A percentile compares a stretch with the other conserved stretches of the same genome.
These are phyloP conservation scores for Mirza zaza DNA, from an alignment of 2,113 vertebrate species.

Conservation along the genomic window DNA sequence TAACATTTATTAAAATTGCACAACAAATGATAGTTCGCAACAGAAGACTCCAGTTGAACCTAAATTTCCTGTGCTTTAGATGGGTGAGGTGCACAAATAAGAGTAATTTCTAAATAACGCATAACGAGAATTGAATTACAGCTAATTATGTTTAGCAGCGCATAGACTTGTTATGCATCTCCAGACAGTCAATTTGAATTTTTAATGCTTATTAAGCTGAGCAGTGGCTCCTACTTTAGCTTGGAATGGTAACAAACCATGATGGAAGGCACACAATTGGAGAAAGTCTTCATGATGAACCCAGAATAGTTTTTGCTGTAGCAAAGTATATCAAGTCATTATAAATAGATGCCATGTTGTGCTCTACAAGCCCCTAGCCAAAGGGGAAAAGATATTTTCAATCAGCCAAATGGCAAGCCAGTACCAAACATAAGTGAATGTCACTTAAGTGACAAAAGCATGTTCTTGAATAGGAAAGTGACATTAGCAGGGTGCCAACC, in stretches of 20 bases:
- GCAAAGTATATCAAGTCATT: neutral
- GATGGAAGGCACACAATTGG: neutral
- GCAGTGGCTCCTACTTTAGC: neutral
- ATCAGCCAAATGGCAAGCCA: neutral
- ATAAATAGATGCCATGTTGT: neutral
- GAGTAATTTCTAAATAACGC: conserved; percentile 43
- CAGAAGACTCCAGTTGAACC: neutral
- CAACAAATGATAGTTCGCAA: neutral
- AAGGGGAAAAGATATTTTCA: neutral
- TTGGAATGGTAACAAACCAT: conserved; percentile 20
- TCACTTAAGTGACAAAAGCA: neutral
- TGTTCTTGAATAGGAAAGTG: neutral
- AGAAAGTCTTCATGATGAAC: neutral
- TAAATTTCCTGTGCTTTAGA: neutral
- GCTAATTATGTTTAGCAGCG: conserved; percentile 30
- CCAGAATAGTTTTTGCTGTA: neutral
- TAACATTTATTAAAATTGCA: conserved; percentile 14
- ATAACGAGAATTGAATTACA: conserved; percentile 35
- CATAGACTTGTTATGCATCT: conserved; percentile 30
- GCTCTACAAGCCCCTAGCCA: neutral
- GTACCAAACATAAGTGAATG: neutral
- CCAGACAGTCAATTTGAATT: conserved; percentile 40
- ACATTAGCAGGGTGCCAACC: neutral
- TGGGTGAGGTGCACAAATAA: neutral
- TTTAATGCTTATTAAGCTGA: neutral